Conservation (phyloP, 2,888 invertebrate species). For the Mystacides longicornis region DNA sequence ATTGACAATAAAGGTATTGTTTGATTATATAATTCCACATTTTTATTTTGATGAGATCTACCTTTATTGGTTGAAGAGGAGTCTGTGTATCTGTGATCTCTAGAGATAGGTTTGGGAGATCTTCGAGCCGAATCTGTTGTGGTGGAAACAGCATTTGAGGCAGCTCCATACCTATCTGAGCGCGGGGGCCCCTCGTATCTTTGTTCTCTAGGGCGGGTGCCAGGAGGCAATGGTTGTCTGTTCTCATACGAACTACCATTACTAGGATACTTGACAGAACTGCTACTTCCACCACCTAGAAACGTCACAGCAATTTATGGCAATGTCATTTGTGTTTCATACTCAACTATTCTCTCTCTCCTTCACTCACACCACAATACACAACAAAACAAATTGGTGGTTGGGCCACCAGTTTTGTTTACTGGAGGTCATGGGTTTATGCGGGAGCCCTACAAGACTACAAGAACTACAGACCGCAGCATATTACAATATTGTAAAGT, state of each 20-base stretch:
- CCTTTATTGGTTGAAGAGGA: conserved; percentile 22
- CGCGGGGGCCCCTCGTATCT: conserved; percentile 16
- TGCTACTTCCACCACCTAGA: conserved; percentile 32
- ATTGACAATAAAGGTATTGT: background rate
- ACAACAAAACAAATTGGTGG: no score
- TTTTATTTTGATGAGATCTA: background rate
- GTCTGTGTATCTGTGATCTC: conserved; percentile 38
- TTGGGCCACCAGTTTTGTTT: no score
- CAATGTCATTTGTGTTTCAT: no score
- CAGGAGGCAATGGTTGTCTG: conserved; percentile 43
- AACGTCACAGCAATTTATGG: no score
- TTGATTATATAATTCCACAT: background rate
- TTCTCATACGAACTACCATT: conserved; percentile 42
- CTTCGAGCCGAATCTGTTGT: background rate
- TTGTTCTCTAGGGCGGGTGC: conserved; percentile 44
- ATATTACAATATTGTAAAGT: no score
- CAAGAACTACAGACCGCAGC: no score
- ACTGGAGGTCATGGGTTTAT: no score
- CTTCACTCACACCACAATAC: no score
- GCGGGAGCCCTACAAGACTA: no score
- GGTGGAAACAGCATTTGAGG: background rate
- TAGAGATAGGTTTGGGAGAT: conserved; percentile 25
- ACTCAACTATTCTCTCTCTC: no score
- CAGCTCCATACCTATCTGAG: background rate
- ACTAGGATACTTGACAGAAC: conserved; percentile 39